Conservation (phyloP, 2,888 invertebrate genomes). For the Poecilus cupreus region DNA sequence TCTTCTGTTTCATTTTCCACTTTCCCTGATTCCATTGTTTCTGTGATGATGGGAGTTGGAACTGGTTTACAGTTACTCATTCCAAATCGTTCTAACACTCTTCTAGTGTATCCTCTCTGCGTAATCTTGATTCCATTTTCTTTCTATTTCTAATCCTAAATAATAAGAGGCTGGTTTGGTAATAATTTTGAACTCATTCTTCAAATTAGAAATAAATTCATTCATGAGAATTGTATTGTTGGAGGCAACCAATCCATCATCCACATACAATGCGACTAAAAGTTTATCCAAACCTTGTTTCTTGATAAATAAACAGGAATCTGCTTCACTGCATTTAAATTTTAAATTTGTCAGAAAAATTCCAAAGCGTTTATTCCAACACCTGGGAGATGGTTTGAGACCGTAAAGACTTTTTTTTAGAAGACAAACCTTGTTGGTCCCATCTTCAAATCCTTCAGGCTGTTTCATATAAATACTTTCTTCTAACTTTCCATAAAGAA, state of each 20-base stretch:
- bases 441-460: slow-evolving; percentile 67
- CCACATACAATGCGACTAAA: slow-evolving; percentile 66
- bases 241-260: slow-evolving; percentile 65
- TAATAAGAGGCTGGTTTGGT: slow-evolving; percentile 49
- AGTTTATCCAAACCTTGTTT: no score
- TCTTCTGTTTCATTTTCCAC: background rate
- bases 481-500: slow-evolving; percentile 65
- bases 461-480: slow-evolving; percentile 67
- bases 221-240: slow-evolving; percentile 51
- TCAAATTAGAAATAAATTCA: slow-evolving; percentile 49
- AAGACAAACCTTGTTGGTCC: slow-evolving; percentile 65
- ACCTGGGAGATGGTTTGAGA: slow-evolving; percentile 68
- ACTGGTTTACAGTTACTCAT: slow-evolving; percentile 7
- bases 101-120: slow-evolving; percentile 15
- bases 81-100: slow-evolving; percentile 16
- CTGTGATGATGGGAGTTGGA: background rate
- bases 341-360: slow-evolving; percentile 64
- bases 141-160: slow-evolving; percentile 61
- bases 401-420: slow-evolving; percentile 69
- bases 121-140: background rate
- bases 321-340: slow-evolving; percentile 64
- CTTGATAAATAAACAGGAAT: slow-evolving; percentile 66
- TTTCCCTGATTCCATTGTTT: background rate
- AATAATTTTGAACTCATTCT: slow-evolving; percentile 58
- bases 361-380: slow-evolving; percentile 67